Base-by-base conservation (phyloP, 2,888 invertebrate genomes). In the Eutolmus rufibarbis region DNA sequence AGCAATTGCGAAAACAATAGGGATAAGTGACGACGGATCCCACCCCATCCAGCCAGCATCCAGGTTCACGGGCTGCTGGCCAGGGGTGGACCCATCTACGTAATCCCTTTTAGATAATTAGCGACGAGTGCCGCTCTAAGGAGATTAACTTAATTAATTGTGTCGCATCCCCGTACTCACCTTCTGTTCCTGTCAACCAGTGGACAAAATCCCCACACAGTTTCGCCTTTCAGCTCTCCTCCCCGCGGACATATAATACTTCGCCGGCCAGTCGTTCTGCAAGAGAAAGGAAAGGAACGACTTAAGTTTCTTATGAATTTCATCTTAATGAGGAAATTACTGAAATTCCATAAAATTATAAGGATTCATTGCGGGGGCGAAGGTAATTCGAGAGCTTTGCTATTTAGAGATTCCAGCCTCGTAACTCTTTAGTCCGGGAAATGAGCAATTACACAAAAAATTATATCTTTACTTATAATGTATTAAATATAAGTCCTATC, bases 151-250 rank as follows among this genome's bases (percentile, higher is more conserved):
- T 82, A 82, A 82, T 66, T 57, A 82, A 37, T 82, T 57, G 40
- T 66, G 31, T 37, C 19, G 28, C 40, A n/a, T 28, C 34, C 66
- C 34, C 66, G 43, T 51, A 84, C 85, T 85, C 74, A 85, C 85
- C 40, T 85, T 85, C 31, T 82, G 66, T 74, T 74, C 74, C 51
- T 85, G 85, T 85, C 85, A 85, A 74, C 85, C 85, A 85, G 85
- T 85, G 85, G 85, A 85, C 85, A 74, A 85, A 85, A 85, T 85
- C 85, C 85, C 85, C 85, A 85, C 85, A 74, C 85, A 85, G 85
- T 43, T 85, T 85, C 43, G 74, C 74, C 74, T 40, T 43, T 74
- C 74, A 85, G 85, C 74, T 43, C 28, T 46, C 43, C 74, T 74
- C 51, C 40, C 74, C 28, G 74, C 74, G 43, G 85, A 74, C 85